Base-by-base conservation (phyloP, 1,140 invertebrate genomes). In the Macrostomum lignano region DNA sequence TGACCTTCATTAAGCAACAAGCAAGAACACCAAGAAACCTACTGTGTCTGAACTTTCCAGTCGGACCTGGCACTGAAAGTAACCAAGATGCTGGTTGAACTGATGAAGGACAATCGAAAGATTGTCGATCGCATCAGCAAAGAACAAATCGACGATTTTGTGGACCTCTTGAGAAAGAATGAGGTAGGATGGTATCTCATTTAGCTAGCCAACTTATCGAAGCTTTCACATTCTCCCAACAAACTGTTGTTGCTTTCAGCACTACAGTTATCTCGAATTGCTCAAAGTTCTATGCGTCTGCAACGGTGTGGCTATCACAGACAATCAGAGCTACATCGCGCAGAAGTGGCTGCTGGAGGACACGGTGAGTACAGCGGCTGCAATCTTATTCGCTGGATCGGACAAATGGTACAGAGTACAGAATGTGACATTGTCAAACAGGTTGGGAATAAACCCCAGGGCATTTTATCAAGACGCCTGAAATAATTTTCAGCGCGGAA, bases 311-410 rank as follows among this genome's bases (percentile, higher is more conserved):
- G 45, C 52, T 4, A 52, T 55, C 15, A 47, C 51, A 17, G 49
- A 57, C 40, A 57, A 57, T 40, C 54, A 57, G 37, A 47, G 44
- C 6, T 53, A 57, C 36, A 57, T 57, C 3, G 49, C 52, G 23
- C 37, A 52, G 37, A 37, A 44, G 22, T 55, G 52, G 52, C 44
- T 55, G 35, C 42, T 45, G 44, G 39, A 37, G n/a, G 46, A 47
- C 17, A 42, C 38, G 31, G 44, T 45, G 43, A 48, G 49, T 39
- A 21, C 14, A 14, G 2, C 7, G 10, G 22, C 3, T 29, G n/a
- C n/a, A n/a, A n/a, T n/a, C n/a, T n/a, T n/a, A n/a, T n/a, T n/a
- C n/a, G n/a, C n/a, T n/a, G n/a, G n/a, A n/a, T n/a, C n/a, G n/a
- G n/a, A n/a, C n/a, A n/a, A n/a, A n/a, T n/a, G n/a, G n/a, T n/a